Conservation (phyloP, 2,797 vertebrate species). For the Benthosema pterotum region DNA sequence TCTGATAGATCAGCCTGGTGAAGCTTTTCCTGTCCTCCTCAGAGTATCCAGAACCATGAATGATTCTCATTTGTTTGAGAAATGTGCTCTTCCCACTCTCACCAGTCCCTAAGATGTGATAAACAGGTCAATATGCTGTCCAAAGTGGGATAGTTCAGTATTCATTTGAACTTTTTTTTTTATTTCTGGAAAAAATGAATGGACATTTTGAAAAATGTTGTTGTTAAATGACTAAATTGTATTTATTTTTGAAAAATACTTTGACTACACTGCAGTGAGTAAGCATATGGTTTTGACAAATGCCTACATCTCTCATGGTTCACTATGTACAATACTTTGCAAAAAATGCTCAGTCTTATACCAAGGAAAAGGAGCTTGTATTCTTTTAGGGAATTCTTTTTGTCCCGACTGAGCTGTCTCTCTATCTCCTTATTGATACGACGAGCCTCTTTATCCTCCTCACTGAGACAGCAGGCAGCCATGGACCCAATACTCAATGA, state of each 20-base stretch:
- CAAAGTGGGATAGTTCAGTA: no score
- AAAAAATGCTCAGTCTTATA: conserved; percentile 72
- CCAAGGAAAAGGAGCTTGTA: conserved; percentile 92
- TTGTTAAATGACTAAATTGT: no score
- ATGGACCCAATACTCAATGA: conserved; percentile 78
- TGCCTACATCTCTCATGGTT: no score
- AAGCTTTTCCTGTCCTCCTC: conserved; percentile 94
- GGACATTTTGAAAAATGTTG: no score
- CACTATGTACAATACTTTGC: not conserved
- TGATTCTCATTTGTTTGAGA: conserved; percentile 98
- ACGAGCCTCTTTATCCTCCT: conserved; percentile 94
- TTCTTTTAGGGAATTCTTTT: conserved; percentile 87
- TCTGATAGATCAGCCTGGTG: conserved; percentile 93
- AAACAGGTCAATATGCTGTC: not conserved
- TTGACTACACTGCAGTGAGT: no score
- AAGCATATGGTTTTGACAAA: no score
- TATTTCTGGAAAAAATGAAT: no score
- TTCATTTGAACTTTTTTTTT: no score
- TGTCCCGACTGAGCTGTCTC: conserved; percentile 91
- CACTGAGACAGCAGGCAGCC: conserved; percentile 95
- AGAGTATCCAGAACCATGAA: conserved; percentile 94
- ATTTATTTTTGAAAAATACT: no score
- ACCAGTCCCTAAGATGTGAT: conserved; percentile 85
- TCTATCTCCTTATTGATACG: conserved; percentile 97
- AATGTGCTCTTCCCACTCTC: conserved; percentile 98